A percentile compares a stretch with the other conserved stretches of the same genome.
These are phyloP conservation scores for Lanistes nyassanus DNA, from an alignment of 1,140 invertebrate genomes.

Conservation along the genomic window DNA sequence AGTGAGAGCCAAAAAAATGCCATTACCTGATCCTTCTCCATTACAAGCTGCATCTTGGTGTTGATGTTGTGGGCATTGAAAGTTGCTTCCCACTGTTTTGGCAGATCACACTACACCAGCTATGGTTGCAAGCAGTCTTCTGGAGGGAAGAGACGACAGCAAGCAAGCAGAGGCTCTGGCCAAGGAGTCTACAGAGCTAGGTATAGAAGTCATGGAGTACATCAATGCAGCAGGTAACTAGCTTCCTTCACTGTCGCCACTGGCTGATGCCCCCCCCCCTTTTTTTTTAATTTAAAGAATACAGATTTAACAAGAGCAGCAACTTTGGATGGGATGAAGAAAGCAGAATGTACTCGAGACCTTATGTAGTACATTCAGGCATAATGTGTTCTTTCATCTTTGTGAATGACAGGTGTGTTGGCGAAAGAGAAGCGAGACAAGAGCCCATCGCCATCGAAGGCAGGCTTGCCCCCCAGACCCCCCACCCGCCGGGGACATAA, in stretches of 20 bases:
- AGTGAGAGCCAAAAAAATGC: too few species aligned
- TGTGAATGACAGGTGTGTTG: slow-evolving; percentile 37
- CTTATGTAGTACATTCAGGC: too few species aligned
- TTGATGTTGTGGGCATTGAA: not conserved
- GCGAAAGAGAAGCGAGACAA: slow-evolving; percentile 74
- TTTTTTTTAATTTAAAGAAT: too few species aligned
- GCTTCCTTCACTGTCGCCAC: too few species aligned
- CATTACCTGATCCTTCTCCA: not conserved
- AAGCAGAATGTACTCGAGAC: too few species aligned
- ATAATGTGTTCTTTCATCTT: slow-evolving; percentile 1
- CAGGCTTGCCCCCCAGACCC: slow-evolving; percentile 64
- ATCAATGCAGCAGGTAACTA: slow-evolving; percentile 78
- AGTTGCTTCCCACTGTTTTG: not conserved
- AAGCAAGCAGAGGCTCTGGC: slow-evolving; percentile 41
- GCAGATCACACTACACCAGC: slow-evolving; percentile 40
- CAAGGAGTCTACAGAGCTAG: slow-evolving; percentile 68
- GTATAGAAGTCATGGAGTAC: slow-evolving; percentile 71
- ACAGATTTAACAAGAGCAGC: too few species aligned
- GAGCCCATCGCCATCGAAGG: slow-evolving; percentile 76
- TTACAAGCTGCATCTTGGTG: not conserved
- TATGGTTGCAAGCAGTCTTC: slow-evolving; percentile 46
- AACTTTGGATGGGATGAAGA: too few species aligned
- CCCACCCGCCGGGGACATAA: slow-evolving; percentile 64
- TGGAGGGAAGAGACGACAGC: slow-evolving; percentile 48
- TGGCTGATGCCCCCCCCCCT: too few species aligned